phyloP scores from a whole-genome alignment of 1,140 invertebrate species.

The Oscheius sp. region DNA sequence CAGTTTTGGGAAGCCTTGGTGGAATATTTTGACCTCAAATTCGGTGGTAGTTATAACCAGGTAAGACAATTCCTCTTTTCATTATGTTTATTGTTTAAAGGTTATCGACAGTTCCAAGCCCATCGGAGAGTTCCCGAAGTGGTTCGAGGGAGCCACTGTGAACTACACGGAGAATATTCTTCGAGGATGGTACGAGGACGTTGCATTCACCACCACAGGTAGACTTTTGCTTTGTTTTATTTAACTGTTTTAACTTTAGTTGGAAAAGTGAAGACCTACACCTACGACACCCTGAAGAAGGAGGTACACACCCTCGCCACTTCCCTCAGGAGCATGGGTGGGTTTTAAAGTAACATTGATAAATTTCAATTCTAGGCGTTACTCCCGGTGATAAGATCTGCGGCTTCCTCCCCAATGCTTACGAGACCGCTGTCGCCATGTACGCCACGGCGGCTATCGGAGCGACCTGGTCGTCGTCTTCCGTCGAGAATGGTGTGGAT shows the following conservation, averaged over 20 bases:
- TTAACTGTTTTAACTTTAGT: constrained; percentile 54
- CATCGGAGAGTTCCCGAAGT: constrained; percentile 64
- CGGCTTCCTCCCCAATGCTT: constrained; percentile 65
- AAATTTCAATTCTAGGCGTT: background rate
- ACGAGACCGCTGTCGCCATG: constrained; percentile 66
- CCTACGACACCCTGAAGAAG: constrained; percentile 61
- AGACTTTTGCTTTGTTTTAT: constrained; percentile 23
- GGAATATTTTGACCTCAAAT: constrained; percentile 61
- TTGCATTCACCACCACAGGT: constrained; percentile 64
- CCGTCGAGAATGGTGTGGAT: constrained; percentile 67
- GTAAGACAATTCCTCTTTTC: constrained; percentile 48
- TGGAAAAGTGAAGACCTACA: constrained; percentile 54
- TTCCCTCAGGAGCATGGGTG: constrained; percentile 56
- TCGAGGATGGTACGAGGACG: constrained; percentile 58
- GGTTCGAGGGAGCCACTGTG: constrained; percentile 63
- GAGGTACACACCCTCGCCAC: constrained; percentile 62
- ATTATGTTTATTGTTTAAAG: constrained; percentile 9
- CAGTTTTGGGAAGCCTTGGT: constrained; percentile 65
- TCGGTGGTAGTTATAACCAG: constrained; percentile 60
- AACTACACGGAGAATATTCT: constrained; percentile 67
- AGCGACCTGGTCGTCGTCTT: constrained; percentile 68
- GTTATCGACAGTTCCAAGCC: constrained; percentile 59
- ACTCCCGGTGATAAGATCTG: constrained; percentile 64
- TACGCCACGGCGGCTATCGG: constrained; percentile 66
- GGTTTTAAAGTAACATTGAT: constrained; percentile 22